Evolutionary conservation across 1,140 invertebrate genomes (phyloP), one percentile per base, ranked within the genome.

Genomic region (Lutraria rhynchaena): DNA sequence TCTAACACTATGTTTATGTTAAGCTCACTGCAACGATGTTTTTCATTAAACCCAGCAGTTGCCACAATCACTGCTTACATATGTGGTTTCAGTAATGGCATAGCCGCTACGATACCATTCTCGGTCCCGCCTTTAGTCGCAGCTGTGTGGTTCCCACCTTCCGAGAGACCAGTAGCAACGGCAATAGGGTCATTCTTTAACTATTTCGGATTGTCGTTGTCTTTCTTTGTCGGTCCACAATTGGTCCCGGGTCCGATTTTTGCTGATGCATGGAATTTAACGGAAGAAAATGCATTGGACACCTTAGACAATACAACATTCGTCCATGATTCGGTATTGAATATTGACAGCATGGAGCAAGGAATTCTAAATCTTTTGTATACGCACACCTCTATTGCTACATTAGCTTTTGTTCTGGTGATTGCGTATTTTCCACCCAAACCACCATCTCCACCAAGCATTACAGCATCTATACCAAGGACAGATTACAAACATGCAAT

Each of bases 161-260:
- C 86, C 24, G 87, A 91, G 74, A 67, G 90, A 53, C 85, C 90
- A 27, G 86, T 89, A 9, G 89, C 90, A 13, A 91, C 89, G 3
- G 88, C 89, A 19, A 84, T 91, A 27, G 83, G 83, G 13, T 87
- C 88, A 24, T 82, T 89, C 3, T 83, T 75, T 53, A 84, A 85
- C 29, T 90, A 88, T 51, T 13, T 86, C 17, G 89, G 89, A 19
- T 60, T 83, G 17, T 83, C 85, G 13, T 37, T 87, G 22, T 85
- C 87, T 27, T 89, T 90, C 81, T 55, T 89, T 27, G 53, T 89
- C 5, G 86, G 77, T 24, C 63, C 0, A 49, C 49, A 51, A 46
- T 65, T 78, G 24, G 61, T 78, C 1, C 31, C 60, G 1, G 61
- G 51, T 22, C 75, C 75, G 3, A 1, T 67, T 3, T 78, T 53